Evolutionary conservation across 35 echinoderm and acorn worm genomes (phyloP).

Genomic region (Heliocidaris erythrogramma): DNA sequence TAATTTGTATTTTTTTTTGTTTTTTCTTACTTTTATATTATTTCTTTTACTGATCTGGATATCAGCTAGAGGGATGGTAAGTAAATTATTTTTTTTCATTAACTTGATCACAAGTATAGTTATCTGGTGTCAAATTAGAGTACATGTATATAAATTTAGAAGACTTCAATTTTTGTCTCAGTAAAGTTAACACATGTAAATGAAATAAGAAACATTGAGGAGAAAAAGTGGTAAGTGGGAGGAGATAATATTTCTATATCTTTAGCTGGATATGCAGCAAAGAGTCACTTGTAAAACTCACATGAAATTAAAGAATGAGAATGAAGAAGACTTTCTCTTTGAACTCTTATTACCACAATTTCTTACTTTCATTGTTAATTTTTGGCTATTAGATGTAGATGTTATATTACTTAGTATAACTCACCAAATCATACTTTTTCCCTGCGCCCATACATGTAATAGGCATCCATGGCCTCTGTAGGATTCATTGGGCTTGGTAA

Average conservation of each 20-base stretch:
- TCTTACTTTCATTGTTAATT: no score
- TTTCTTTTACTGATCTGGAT: background rate
- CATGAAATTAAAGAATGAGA: no score
- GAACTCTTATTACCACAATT: no score
- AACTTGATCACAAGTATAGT: background rate
- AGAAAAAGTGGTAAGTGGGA: no score
- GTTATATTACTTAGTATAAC: no score
- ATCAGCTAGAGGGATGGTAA: background rate
- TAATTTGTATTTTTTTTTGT: background rate
- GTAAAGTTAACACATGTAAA: no score
- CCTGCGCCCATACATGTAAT: background rate
- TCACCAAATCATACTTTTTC: background rate
- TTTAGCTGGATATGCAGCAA: no score
- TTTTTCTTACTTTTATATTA: background rate
- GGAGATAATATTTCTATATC: no score
- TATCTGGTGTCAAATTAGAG: background rate
- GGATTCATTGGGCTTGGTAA: slow-evolving; percentile 97
- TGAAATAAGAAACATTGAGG: no score
- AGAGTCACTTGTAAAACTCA: no score
- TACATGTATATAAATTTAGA: background rate
- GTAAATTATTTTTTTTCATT: background rate
- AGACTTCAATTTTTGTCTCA: no score
- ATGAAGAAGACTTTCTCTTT: no score
- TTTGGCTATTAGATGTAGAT: background rate
- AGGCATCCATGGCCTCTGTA: slow-evolving; percentile 82